Percentiles rank a stretch among this genome's conserved stretches.
phyloP scores from a whole-genome alignment of 1,140 invertebrate species.

The roundworm (Caenorhabditis elegans) region WBcel235 BX284604.4:1942501-1943000 shows the following conservation, averaged over 20 bases:
- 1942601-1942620: conserved; percentile 30
- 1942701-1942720: conserved; percentile 39
- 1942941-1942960: no score
- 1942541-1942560: background rate
- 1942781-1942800: background rate
- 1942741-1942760: conserved; percentile 36
- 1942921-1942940: no score
- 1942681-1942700: conserved; percentile 44
- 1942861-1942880: no score
- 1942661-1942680: conserved; percentile 39
- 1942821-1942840: background rate
- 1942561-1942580: conserved; percentile 9
- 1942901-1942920: no score
- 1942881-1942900: no score
- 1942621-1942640: conserved; percentile 31
- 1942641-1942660: conserved; percentile 33
- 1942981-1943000: no score
- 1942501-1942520: conserved; percentile 24
- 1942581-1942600: conserved; percentile 56
- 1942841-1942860: no score
- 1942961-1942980: no score
- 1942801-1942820: conserved; percentile 5
- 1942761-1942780: background rate
- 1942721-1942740: conserved; percentile 52
- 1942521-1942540: conserved; percentile 19